Base-by-base conservation (phyloP, 2,797 vertebrate genomes). In the Odontamblyopus rebecca region DNA sequence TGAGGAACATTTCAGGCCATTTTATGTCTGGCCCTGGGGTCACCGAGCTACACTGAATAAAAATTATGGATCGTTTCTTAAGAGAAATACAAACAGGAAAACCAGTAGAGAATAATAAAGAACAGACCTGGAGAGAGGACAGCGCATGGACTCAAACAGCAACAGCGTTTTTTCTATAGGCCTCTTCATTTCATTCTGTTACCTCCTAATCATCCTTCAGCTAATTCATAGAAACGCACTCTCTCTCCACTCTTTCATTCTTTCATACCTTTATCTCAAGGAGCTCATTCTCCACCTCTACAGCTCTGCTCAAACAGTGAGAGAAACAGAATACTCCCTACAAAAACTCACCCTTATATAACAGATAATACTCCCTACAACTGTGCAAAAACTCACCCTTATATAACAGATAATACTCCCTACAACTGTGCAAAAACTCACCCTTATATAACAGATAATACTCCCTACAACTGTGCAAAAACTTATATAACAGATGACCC, bases 1-100 rank as follows among this genome's bases (percentile, higher is more conserved):
- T 72, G 71, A 81, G 69, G 69, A 65, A 68, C 53, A 70, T 74
- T 82, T 80, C 71, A 77, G 26, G 61, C 61, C 72, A 79, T 77
- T 67, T 79, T 64, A 68, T 54, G 54, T 23, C 59, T 66, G 57
- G 70, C 78, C 78, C 74, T 51, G 23, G 68, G 78, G 74, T 76
- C 64, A 78, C 38, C 48, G 23, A 68, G 41, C 59, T 48, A 32
- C 61, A 72, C 50, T 70, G 74, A 73, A 74, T 41, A 70, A 63
- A n/a, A 67, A 74, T 56, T 53, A 68, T 32, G 15, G 29, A 48
- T 29, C 15, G n/a, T 73, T 75, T 73, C 73, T 76, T 23, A 71
- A 19, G 5, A 68, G 56, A 71, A 66, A 75, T 61, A 68, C 19
- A 69, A 72, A 80, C 62, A 70, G 12, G 9, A 3, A 61, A 78